A percentile compares a stretch with the other conserved stretches of the same genome.
Evolutionary conservation across 2,888 invertebrate species (phyloP).

Genomic region (Andrena haemorrhoa): DNA sequence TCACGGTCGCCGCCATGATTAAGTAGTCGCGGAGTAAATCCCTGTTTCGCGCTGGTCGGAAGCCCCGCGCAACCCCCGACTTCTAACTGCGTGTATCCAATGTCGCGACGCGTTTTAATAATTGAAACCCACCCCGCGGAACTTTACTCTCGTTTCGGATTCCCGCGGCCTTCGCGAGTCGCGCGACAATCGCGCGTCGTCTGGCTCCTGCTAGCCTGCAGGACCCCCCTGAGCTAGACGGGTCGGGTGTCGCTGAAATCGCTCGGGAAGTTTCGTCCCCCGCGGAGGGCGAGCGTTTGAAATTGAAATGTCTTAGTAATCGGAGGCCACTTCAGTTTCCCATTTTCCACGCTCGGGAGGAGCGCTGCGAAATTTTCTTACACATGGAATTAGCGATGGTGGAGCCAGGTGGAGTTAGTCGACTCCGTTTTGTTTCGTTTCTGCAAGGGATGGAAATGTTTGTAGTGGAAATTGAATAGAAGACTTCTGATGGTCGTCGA

Average conservation of each 20-base stretch:
- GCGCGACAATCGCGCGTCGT: constrained; percentile 47
- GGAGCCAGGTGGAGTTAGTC: no score
- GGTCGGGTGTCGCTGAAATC: constrained; percentile 49
- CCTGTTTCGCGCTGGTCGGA: constrained; percentile 1
- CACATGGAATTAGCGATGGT: background rate
- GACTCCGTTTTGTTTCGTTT: no score
- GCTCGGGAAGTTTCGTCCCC: constrained; percentile 26
- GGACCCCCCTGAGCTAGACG: constrained; percentile 23
- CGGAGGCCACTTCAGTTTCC: background rate
- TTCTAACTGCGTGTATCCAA: constrained; percentile 42
- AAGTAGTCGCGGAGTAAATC: constrained; percentile 41
- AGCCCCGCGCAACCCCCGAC: constrained; percentile 25
- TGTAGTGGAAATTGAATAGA: no score
- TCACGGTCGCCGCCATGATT: constrained; percentile 19
- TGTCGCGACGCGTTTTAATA: constrained; percentile 61
- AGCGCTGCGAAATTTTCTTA: background rate
- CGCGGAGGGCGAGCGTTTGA: constrained; percentile 24
- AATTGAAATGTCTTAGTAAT: constrained; percentile 45
- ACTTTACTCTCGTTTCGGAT: constrained; percentile 58
- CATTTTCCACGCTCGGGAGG: background rate
- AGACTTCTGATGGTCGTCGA: no score
- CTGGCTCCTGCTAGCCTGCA: constrained; percentile 43
- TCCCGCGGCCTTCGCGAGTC: constrained; percentile 46
- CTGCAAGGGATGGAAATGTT: no score
- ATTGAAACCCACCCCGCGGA: constrained; percentile 55